Base-by-base conservation (phyloP, 2,797 vertebrate genomes). In the Lutjanus argentimaculatus region DNA sequence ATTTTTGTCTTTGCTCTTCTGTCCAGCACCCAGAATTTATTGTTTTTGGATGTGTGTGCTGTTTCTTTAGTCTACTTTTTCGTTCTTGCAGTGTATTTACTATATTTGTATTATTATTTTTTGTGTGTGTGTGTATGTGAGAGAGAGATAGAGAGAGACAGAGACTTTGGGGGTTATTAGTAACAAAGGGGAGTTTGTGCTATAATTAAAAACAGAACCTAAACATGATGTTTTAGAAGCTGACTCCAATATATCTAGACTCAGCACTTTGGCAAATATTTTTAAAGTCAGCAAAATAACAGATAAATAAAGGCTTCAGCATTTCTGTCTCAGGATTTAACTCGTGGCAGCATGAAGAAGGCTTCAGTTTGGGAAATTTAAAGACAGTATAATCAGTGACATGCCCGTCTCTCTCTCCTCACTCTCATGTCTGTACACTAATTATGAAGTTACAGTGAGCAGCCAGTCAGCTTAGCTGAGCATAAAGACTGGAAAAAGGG, bases 381-480 rank as follows among this genome's bases (percentile, higher is more conserved):
- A 6, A 36, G 40, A 30, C 2, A 21, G 1, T 16, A 40, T 45
- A 16, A 36, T 25, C 1, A 1, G 30, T 48, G 30, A 36, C 30
- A 36, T 36, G 6, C 30, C 30, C 30, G 30, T 36, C 30, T 36
- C 30, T 25, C 25, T 25, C 25, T 25, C 25, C 25, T 25, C 25
- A 67, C 25, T 58, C 6, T 62, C 17, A 43, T 7, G 58, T 19
- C 19, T 43, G 30, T 36, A 43, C 40, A 7, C 11, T 13, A 43
- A n/a, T n/a, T 62, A 6, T 36, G 15, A 40, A 40, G 46, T 3
- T 13, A 30, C 19, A 15, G 30, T 36, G 30, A 36, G 21, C 45
- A 30, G 63, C 25, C 49, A 15, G 10, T 67, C 52, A 52, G 30
- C 30, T 13, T 67, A 67, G 56, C 69, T 56, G 56, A 68, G 52